Conservation (phyloP, 2,888 invertebrate species). For the Ariolimax columbianus region DNA sequence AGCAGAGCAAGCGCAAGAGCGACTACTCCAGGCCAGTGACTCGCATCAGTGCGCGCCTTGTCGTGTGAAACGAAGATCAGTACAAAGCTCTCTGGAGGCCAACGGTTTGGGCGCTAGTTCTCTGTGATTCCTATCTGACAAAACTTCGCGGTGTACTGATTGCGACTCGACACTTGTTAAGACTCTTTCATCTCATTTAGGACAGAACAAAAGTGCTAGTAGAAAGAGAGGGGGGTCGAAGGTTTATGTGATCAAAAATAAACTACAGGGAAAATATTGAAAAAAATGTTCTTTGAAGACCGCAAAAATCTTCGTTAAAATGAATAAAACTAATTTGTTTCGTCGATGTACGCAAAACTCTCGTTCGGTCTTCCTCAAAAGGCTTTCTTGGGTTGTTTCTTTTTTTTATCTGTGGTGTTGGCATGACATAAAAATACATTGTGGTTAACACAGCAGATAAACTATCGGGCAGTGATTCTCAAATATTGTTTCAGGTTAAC, state of each 20-base stretch:
- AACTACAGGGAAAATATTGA: background rate
- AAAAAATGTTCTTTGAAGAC: background rate
- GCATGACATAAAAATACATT: background rate
- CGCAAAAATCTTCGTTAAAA: background rate
- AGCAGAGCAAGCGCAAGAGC: background rate
- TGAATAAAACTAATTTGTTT: background rate
- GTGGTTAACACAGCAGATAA: background rate
- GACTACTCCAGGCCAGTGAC: slow-evolving; percentile 4
- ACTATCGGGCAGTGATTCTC: background rate
- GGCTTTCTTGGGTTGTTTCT: no score
- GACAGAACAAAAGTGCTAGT: no score
- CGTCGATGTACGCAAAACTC: background rate
- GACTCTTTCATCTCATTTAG: background rate
- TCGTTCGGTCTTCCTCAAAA: background rate
- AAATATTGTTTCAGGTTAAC: no score
- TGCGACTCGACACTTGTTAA: background rate
- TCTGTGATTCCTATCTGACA: background rate
- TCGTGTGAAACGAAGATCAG: background rate
- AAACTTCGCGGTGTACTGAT: background rate
- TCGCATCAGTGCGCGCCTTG: background rate
- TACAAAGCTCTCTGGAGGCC: background rate
- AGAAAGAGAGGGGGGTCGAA: background rate
- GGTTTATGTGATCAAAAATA: no score
- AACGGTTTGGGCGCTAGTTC: background rate
- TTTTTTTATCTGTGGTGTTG: no score